A percentile compares a stretch with the other conserved stretches of the same genome.
phyloP scores from a whole-genome alignment of 1,140 invertebrate genomes.

The Amyelois transitella region DNA sequence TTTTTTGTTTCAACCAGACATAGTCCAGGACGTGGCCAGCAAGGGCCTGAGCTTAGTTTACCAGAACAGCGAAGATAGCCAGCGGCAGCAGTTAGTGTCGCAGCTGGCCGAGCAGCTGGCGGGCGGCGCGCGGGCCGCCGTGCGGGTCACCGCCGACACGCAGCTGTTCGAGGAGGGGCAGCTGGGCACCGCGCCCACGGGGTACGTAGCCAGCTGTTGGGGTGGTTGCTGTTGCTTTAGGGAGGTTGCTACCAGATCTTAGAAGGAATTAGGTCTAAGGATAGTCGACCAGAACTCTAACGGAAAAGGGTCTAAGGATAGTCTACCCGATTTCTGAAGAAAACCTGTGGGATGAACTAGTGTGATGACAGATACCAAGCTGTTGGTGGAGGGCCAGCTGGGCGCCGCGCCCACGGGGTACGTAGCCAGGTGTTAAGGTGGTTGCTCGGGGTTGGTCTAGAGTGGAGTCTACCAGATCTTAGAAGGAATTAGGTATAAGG shows the following conservation, averaged over 20 bases:
- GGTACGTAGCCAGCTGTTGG: conserved; percentile 74
- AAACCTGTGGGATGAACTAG: conserved; percentile 81
- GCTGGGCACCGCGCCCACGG: conserved; percentile 88
- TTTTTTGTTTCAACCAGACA: conserved; percentile 78
- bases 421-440: conserved; percentile 18
- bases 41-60: conserved; percentile 93
- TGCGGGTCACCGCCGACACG: conserved; percentile 86
- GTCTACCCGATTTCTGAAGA: conserved; percentile 88
- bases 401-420: conserved; percentile 85
- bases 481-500: conserved; percentile 91
- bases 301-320: conserved; percentile 90
- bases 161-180: conserved; percentile 92
- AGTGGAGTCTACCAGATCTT: no score
- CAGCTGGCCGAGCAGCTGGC: conserved; percentile 88
- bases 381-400: conserved; percentile 87
- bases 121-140: conserved; percentile 84
- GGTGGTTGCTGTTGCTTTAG: no score
- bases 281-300: no score
- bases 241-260: no score
- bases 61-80: conserved; percentile 82
- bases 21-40: conserved; percentile 93
- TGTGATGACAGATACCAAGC: conserved; percentile 86
- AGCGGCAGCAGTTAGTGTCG: conserved; percentile 82
- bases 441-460: no score
- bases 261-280: no score